Base-by-base conservation (phyloP, 2,888 invertebrate genomes). In the Chalcis sispes region DNA sequence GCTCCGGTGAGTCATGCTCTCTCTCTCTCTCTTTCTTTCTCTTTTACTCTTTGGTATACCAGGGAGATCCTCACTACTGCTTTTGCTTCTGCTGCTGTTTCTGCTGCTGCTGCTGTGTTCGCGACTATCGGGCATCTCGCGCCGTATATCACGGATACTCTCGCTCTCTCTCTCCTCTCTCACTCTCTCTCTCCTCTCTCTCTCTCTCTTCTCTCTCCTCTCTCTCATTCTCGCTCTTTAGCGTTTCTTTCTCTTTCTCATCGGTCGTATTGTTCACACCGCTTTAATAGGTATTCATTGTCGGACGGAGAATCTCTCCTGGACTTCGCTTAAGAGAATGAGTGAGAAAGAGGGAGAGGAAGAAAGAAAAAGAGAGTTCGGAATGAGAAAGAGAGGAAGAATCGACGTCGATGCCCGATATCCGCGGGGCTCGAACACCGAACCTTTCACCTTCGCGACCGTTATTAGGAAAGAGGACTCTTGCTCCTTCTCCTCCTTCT, bases 241-340 rank as follows among this genome's bases (percentile, higher is more conserved):
- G 23, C 15, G 50, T 54, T 8, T 61, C n/a, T n/a, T n/a, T n/a
- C n/a, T n/a, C n/a, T n/a, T n/a, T n/a, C n/a, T n/a, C n/a, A n/a
- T n/a, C n/a, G n/a, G n/a, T n/a, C 5, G 84, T 83, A 87, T 86
- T 86, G 86, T 86, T 86, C 86, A 84, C 86, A 83, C 86, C 83
- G 82, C 83, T 86, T 87, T 86, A 87, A 87, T 86, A 85, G 85
- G 85, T 85, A 85, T 85, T 85, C 84, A 85, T 85, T 85, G 84
- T 86, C 86, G 81, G 77, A 61, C 67, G 4, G 52, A 23, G 66
- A 70, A 78, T 78, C 78, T 75, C n/a, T 54, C 15, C 36, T 4
- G 15, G 18, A 62, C 64, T 56, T n/a, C 32, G 59, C 25, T n/a
- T n/a, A n/a, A n/a, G n/a, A n/a, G n/a, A n/a, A n/a, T n/a, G 46